A percentile compares a stretch with the other conserved stretches of the same genome.
These are phyloP conservation scores for Hemithea aestivaria DNA, from an alignment of 2,888 invertebrate genomes.

Conservation along the genomic window DNA sequence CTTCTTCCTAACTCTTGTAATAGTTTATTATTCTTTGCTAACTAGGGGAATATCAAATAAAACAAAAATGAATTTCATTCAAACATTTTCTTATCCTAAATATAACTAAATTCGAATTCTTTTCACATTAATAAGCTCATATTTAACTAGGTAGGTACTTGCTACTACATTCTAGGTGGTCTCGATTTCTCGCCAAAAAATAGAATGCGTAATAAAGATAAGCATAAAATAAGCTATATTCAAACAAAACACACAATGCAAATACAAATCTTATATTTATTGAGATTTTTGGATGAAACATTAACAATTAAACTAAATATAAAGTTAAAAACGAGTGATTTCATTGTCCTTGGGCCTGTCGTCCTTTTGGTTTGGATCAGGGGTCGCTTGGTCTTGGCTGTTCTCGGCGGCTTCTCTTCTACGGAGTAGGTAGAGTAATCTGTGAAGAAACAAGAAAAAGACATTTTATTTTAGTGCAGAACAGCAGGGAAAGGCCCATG, in stretches of 20 bases:
- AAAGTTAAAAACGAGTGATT: constrained; percentile 64
- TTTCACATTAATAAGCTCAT: too few species aligned
- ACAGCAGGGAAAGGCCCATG: too few species aligned
- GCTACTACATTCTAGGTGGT: too few species aligned
- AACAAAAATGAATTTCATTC: too few species aligned
- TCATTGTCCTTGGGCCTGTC: constrained; percentile 56
- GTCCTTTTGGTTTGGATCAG: constrained; percentile 22
- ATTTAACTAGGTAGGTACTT: too few species aligned
- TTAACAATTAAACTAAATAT: constrained; percentile 43
- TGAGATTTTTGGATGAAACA: constrained; percentile 60
- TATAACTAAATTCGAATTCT: too few species aligned
- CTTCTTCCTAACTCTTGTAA: too few species aligned
- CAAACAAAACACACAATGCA: constrained; percentile 28
- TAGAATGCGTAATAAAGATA: background rate
- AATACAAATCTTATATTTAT: constrained; percentile 69
- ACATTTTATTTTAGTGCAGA: too few species aligned
- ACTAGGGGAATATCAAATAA: too few species aligned
- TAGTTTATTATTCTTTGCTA: too few species aligned
- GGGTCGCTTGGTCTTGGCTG: constrained; percentile 14
- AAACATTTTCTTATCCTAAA: too few species aligned
- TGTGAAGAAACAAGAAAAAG: constrained; percentile 36
- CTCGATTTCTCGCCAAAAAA: too few species aligned
- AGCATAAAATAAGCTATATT: background rate
- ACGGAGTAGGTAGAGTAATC: constrained; percentile 51
- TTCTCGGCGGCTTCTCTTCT: constrained; percentile 40